Conservation (phyloP, 2,888 invertebrate species). For the Lithophane socia region DNA sequence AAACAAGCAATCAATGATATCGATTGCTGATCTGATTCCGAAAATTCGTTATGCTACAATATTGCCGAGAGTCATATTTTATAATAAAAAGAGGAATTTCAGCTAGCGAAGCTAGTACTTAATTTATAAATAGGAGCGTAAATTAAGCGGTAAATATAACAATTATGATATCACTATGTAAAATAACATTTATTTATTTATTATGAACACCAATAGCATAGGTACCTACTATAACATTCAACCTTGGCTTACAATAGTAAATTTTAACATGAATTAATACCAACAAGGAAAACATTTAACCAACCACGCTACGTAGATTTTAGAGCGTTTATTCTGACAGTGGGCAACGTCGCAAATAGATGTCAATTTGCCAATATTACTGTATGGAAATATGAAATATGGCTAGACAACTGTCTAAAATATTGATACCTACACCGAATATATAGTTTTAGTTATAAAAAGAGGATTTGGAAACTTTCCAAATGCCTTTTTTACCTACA, state of each 20-base stretch:
- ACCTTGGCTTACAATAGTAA: not conserved
- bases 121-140: not conserved
- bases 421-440: no score
- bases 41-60: not conserved
- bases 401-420: no score
- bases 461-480: no score
- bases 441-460: no score
- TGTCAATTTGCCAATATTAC: no score
- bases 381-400: no score
- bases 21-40: not conserved
- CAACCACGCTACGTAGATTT: no score
- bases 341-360: no score
- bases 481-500: no score
- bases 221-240: not conserved
- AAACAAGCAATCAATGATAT: no score
- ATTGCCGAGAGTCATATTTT: not conserved
- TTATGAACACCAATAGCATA: not conserved
- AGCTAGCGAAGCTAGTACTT: not conserved
- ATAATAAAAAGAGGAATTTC: not conserved
- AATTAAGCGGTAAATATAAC: not conserved
- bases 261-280: not conserved
- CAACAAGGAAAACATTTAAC: constrained; percentile 23
- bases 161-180: not conserved
- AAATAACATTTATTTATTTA: not conserved
- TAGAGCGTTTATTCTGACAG: no score